phyloP scores from a whole-genome alignment of 2,888 invertebrate genomes.

The Graphium colonna region DNA sequence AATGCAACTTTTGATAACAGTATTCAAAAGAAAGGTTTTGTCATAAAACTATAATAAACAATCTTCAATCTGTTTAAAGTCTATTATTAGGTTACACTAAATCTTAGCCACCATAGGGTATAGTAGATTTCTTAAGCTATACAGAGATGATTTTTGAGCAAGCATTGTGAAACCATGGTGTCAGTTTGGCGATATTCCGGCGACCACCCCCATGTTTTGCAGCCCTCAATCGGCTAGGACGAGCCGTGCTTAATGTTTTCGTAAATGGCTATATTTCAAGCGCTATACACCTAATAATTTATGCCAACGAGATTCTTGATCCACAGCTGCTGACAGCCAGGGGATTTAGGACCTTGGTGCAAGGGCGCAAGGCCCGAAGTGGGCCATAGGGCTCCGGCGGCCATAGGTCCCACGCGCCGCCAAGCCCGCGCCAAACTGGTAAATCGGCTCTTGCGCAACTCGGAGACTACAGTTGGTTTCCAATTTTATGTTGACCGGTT shows the following conservation, averaged over 20 bases:
- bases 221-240: constrained; percentile 11
- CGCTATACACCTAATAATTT: constrained; percentile 55
- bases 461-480: constrained; percentile 75
- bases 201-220: constrained; percentile 11
- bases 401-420: constrained; percentile 68
- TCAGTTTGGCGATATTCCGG: no score
- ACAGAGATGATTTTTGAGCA: no score
- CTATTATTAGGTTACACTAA: no score
- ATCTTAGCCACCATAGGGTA: no score
- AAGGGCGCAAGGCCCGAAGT: constrained; percentile 45
- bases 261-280: constrained; percentile 47
- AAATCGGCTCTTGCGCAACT: constrained; percentile 72
- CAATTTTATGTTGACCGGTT: constrained; percentile 81
- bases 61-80: no score
- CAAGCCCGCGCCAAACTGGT: constrained; percentile 63
- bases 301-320: constrained; percentile 70
- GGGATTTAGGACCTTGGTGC: constrained; percentile 18
- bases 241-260: constrained; percentile 34
- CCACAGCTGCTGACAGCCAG: constrained; percentile 39
- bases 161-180: no score
- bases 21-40: no score
- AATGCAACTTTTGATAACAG: no score
- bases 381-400: constrained; percentile 21
- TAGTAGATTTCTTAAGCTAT: no score
- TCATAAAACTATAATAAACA: no score